A percentile compares a stretch with the other conserved stretches of the same genome.
Evolutionary conservation across 2,888 invertebrate species (phyloP).

Genomic region (Drosophila algonquin): DNA sequence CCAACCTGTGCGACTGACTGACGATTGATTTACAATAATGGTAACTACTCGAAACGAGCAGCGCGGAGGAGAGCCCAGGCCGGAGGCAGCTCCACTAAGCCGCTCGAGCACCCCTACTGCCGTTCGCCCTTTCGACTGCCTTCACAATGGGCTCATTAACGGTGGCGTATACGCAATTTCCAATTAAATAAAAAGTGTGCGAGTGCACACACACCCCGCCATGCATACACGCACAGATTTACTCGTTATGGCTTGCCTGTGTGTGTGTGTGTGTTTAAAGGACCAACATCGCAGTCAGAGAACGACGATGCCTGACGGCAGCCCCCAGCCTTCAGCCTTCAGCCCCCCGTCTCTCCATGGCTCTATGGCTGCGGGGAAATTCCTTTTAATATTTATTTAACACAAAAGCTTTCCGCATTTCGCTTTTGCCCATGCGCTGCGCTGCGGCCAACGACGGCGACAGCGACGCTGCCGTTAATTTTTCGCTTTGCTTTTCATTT

Average conservation of each 20-base stretch:
- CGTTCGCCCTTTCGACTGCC: conserved; percentile 30
- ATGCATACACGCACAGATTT: conserved; percentile 48
- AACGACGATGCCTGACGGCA: conserved; percentile 31
- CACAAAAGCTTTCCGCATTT: conserved; percentile 77
- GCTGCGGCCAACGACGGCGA: conserved; percentile 21
- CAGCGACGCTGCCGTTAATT: conserved; percentile 67
- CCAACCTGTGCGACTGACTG: conserved; percentile 47
- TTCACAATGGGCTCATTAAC: conserved; percentile 73
- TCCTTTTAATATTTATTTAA: conserved; percentile 79
- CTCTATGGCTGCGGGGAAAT: conserved; percentile 38
- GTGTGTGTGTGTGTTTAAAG: conserved; percentile 58
- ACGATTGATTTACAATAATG: conserved; percentile 81
- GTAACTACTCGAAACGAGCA: conserved; percentile 53
- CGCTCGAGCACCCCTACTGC: conserved; percentile 6
- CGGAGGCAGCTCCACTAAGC: conserved; percentile 51
- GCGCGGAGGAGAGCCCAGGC: no score
- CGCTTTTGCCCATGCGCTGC: conserved; percentile 38
- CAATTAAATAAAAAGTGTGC: conserved; percentile 73
- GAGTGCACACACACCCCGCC: conserved; percentile 11
- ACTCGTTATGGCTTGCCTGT: conserved; percentile 56
- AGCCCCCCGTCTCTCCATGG: conserved; percentile 30
- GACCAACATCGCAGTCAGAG: conserved; percentile 56
- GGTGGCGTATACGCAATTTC: conserved; percentile 76
- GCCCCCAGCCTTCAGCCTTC: conserved; percentile 1
- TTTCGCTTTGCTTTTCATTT: conserved; percentile 80